phyloP scores from a whole-genome alignment of 2,888 invertebrate genomes.

The Sepiola atlantica region DNA sequence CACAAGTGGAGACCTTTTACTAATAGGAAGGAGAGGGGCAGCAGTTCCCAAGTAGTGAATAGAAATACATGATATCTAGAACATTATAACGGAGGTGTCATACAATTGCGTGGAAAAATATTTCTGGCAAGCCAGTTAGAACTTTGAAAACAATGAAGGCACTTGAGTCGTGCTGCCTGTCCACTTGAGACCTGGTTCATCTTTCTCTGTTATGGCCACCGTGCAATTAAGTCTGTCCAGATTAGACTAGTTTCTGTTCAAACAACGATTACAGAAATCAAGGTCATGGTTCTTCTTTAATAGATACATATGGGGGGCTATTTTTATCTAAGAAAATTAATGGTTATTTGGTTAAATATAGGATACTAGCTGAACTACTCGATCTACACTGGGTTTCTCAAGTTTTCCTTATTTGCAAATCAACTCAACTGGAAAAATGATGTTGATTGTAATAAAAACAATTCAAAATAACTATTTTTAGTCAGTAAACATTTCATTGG shows the following conservation, averaged over 20 bases:
- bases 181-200: not conserved
- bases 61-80: constrained; percentile 12
- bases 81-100: constrained; percentile 8
- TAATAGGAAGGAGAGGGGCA: not conserved
- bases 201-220: not conserved
- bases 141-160: constrained; percentile 9
- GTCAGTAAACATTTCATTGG: too few species aligned
- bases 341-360: not conserved
- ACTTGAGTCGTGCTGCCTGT: not conserved
- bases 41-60: not conserved
- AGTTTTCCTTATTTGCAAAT: too few species aligned
- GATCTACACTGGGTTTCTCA: too few species aligned
- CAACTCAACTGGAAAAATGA: too few species aligned
- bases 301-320: not conserved
- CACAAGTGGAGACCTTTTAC: constrained; percentile 32
- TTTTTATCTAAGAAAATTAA: not conserved
- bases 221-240: not conserved
- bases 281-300: not conserved
- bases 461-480: too few species aligned
- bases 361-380: not conserved
- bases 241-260: constrained; percentile 13
- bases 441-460: too few species aligned
- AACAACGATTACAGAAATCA: constrained; percentile 14
- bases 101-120: constrained; percentile 10
- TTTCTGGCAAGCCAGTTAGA: not conserved